Evolutionary conservation across 1,140 invertebrate genomes (phyloP).

Genomic region (Drosophila lowei): DNA sequence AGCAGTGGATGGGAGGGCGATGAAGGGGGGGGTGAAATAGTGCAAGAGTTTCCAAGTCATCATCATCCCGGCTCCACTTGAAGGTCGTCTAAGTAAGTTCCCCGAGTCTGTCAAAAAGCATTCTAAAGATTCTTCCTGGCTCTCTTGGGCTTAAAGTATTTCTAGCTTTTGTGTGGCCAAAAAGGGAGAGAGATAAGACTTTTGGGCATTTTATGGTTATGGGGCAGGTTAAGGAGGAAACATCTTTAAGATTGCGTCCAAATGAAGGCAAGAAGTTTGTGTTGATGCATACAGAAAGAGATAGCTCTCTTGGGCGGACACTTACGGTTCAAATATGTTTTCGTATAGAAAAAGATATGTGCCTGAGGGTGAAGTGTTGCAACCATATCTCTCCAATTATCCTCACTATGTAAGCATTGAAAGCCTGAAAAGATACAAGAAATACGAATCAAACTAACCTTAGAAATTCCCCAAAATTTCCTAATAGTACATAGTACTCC

Average conservation of each 20-base stretch:
- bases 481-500: background rate
- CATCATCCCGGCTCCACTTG: conserved; percentile 34
- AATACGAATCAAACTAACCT: too few species aligned
- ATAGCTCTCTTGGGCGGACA: too few species aligned
- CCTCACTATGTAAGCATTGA: too few species aligned
- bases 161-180: conserved; percentile 14
- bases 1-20: background rate
- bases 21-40: background rate
- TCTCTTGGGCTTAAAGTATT: conserved; percentile 30
- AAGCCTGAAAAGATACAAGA: too few species aligned
- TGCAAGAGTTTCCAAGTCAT: conserved; percentile 43
- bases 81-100: conserved; percentile 50
- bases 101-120: conserved; percentile 45
- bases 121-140: conserved; percentile 36
- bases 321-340: too few species aligned
- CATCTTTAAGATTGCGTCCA: conserved; percentile 9
- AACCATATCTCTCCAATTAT: too few species aligned
- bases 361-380: too few species aligned
- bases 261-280: background rate
- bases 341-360: too few species aligned
- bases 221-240: conserved; percentile 2
- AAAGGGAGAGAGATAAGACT: conserved; percentile 22
- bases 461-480: background rate
- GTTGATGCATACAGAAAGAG: too few species aligned
- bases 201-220: conserved; percentile 9